Evolutionary conservation across 2,113 vertebrate species (phyloP).

Genomic region (Microcebus jonahi): DNA sequence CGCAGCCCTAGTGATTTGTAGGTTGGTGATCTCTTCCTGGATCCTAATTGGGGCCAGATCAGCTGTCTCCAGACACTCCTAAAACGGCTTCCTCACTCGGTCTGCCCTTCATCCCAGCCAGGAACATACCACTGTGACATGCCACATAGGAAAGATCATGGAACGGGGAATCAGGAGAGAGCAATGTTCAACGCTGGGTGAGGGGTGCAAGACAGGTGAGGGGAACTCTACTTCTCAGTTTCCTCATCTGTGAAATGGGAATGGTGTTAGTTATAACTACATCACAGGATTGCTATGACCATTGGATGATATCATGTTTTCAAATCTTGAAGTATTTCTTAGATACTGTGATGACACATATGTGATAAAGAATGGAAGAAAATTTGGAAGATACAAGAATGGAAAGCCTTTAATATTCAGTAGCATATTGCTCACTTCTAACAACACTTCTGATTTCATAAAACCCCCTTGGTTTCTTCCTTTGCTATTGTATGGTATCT

Average conservation of each 20-base stretch:
- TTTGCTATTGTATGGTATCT: background rate
- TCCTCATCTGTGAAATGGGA: constrained; percentile 29
- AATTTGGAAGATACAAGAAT: background rate
- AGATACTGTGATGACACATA: background rate
- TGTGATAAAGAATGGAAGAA: background rate
- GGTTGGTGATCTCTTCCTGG: background rate
- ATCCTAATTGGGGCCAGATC: background rate
- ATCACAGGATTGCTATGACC: background rate
- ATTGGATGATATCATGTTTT: background rate
- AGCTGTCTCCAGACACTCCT: background rate
- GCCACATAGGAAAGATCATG: background rate
- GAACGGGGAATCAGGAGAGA: background rate
- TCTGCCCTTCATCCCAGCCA: constrained; percentile 1
- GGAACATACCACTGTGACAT: background rate
- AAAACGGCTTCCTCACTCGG: background rate
- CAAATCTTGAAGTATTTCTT: constrained; percentile 7
- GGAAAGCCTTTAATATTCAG: background rate
- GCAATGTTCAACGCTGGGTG: background rate
- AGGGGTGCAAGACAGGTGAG: background rate
- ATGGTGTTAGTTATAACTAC: background rate
- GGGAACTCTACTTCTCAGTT: background rate
- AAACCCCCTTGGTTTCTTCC: background rate
- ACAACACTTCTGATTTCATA: background rate
- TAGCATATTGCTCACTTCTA: background rate
- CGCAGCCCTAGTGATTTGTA: constrained; percentile 23